A percentile compares a stretch with the other conserved stretches of the same genome.
These are phyloP conservation scores for Bibio marci DNA, from an alignment of 2,888 invertebrate species.

Conservation along the genomic window DNA sequence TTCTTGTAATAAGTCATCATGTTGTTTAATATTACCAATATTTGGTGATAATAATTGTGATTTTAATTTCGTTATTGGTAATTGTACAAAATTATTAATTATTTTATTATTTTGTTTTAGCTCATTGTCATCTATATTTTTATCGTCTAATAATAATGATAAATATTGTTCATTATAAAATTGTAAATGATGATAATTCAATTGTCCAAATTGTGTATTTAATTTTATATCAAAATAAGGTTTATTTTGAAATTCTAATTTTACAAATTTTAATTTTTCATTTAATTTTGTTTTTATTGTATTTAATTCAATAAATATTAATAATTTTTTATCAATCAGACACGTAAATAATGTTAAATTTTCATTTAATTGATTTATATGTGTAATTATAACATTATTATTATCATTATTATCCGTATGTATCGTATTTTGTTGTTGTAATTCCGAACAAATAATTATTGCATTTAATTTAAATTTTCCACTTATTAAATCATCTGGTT, in stretches of 20 bases:
- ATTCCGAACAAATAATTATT: constrained; percentile 34
- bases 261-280: constrained; percentile 17
- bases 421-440: constrained; percentile 16
- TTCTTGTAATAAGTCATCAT: constrained; percentile 15
- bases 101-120: constrained; percentile 30
- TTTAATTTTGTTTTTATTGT: constrained; percentile 21
- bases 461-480: constrained; percentile 40
- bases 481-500: constrained; percentile 43
- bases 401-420: constrained; percentile 6
- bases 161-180: constrained; percentile 50
- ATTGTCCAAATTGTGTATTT: constrained; percentile 15
- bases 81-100: constrained; percentile 32
- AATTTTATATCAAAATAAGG: constrained; percentile 5
- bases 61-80: constrained; percentile 19
- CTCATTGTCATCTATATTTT: no score
- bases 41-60: not conserved
- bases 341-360: constrained; percentile 36
- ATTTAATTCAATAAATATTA: constrained; percentile 22
- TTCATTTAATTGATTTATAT: constrained; percentile 16
- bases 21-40: no score
- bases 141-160: constrained; percentile 44
- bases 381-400: not conserved
- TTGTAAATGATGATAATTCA: constrained; percentile 48
- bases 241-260: not conserved
- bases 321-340: constrained; percentile 26